Evolutionary conservation across 2,113 vertebrate species (phyloP), one percentile per base, ranked within the genome.

Genomic region (Apteryx mantelli): DNA sequence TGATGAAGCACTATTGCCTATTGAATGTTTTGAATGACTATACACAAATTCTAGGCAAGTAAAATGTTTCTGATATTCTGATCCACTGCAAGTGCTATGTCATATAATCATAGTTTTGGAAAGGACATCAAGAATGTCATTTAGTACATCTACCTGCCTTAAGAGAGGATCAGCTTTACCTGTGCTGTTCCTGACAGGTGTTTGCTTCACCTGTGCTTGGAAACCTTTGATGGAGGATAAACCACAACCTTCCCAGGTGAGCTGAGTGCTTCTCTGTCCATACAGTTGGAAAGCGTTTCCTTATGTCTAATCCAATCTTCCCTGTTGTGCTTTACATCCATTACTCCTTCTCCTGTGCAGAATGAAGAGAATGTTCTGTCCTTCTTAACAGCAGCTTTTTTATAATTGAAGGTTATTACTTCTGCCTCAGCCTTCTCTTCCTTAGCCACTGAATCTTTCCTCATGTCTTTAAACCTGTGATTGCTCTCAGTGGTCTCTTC

Each of bases 271-370:
- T 52, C 15, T 68, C 70, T 22, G 21, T 38, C 38, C 32, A 32
- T 2, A 30, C 32, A 34, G 30, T 60, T 60, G 3, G 55, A 32
- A 87, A 64, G 16, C 12, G 30, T 64, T 92, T 87, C 56, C n/a
- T 48, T 50, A 19, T 26, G 7, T 56, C n/a, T 63, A 56, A 50
- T 56, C 34, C 16, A 70, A 69, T 69, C 22, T 65, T 73, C 30
- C 52, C 34, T 70, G 55, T 28, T 1, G 2, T 0, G 0, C 55
- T 69, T 69, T 20, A n/a, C 19, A 32, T 9, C 30, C 9, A 1
- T 60, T 75, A 40, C 3, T 38, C 18, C 60, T 69, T 40, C 32
- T 82, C 7, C 16, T 55, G 4, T 61, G 60, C 17, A 61, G 53
- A 11, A 14, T 34, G 69, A 75, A 52, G 13, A 40, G 28, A 65